Evolutionary conservation across 2,797 vertebrate species (phyloP), one percentile per base, ranked within the genome.

Genomic region (Alauda arvensis): DNA sequence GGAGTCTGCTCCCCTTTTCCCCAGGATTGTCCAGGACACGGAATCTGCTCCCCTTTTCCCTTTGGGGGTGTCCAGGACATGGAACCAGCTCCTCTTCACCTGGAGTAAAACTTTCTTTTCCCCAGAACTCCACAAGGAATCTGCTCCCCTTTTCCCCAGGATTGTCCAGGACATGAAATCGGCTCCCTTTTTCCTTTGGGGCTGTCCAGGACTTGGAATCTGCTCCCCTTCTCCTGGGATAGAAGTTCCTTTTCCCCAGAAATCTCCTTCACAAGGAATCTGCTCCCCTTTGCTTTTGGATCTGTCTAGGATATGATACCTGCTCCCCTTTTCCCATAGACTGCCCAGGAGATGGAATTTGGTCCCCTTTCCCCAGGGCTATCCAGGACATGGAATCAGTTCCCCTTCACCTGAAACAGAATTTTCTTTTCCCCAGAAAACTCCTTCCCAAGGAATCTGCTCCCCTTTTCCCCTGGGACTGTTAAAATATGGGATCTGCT

Each of bases 21-120:
- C 2, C 5, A 3, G 29, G 21, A 1, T 0, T 42, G 23, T 7
- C 3, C 48, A 18, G 2, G 28, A 8, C 37, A 3, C 12, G 39
- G 18, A 16, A 39, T 3, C 10, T 1, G 10, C 6, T 42, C 52
- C 31, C 17, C 4, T n/a, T 40, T 40, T 15, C 39, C 39, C 39
- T 23, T 23, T 6, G 7, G 46, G 46, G 7, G 13, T 53, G 34
- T 0, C 6, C 60, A 6, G n/a, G n/a, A 2, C 26, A 1, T 14
- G 40, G n/a, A 40, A 39, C 39, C n/a, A n/a, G n/a, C n/a, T n/a
- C n/a, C n/a, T n/a, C n/a, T n/a, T n/a, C n/a, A n/a, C n/a, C n/a
- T n/a, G n/a, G n/a, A n/a, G n/a, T n/a, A n/a, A n/a, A n/a, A n/a
- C n/a, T n/a, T n/a, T n/a, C n/a, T n/a, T n/a, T n/a, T n/a, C n/a